Conservation (phyloP, 2,888 invertebrate genomes). For the Caenorhabditis macrosperma region DNA sequence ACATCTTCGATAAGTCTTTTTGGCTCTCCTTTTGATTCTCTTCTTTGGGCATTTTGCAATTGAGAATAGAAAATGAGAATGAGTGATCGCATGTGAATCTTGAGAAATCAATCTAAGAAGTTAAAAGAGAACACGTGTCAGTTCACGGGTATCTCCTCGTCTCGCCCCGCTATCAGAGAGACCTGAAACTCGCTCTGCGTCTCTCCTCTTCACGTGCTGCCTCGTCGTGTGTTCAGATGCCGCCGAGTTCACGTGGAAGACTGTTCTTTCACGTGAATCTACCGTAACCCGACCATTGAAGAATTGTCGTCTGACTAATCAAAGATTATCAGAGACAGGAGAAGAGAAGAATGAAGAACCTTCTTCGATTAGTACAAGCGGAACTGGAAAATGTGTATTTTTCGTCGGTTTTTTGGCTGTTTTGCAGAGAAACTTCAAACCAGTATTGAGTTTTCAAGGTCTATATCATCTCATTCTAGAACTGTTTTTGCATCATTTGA, state of each 20-base stretch:
- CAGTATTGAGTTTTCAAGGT: neutral
- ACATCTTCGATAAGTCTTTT: slow-evolving; percentile 19
- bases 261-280: slow-evolving; percentile 15
- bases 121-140: neutral
- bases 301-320: neutral
- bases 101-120: neutral
- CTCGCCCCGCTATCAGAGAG: neutral
- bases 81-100: neutral
- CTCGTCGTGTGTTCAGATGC: neutral
- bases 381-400: neutral
- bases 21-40: slow-evolving; percentile 24
- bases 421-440: no score
- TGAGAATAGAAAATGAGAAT: neutral
- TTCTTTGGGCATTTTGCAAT: slow-evolving; percentile 28
- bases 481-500: neutral
- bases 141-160: neutral
- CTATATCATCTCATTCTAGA: no score
- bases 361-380: neutral
- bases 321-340: neutral
- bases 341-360: neutral
- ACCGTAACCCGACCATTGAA: neutral
- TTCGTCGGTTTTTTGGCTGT: neutral
- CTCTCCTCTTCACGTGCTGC: neutral
- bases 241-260: slow-evolving; percentile 17
- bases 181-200: neutral